Percentiles rank a stretch among this genome's conserved stretches.
Conservation (phyloP, 2,797 vertebrate genomes). For the Coranthus polyacanthus region DNA sequence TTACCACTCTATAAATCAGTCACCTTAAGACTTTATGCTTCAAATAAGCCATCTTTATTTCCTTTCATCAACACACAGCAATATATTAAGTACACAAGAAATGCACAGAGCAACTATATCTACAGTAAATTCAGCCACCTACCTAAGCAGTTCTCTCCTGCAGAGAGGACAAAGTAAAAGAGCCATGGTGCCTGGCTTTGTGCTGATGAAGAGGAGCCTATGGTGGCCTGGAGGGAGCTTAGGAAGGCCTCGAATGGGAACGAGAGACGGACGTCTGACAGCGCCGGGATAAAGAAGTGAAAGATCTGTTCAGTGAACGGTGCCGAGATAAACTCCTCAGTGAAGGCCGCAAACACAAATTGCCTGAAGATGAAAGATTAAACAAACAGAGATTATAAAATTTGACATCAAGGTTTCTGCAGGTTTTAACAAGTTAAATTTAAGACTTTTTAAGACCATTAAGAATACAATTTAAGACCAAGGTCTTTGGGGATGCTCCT, state of each 20-base stretch:
- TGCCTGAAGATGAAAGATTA: constrained; percentile 83
- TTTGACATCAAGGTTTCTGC: not conserved
- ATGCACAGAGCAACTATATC: constrained; percentile 11
- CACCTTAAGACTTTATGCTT: not conserved
- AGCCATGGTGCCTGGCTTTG: constrained; percentile 91
- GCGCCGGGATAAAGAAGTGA: constrained; percentile 94
- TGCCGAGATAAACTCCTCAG: constrained; percentile 93
- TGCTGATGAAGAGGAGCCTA: constrained; percentile 73
- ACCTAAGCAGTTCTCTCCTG: constrained; percentile 93
- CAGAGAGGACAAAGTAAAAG: constrained; percentile 95
- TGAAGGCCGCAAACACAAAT: constrained; percentile 94
- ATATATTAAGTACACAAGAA: not conserved
- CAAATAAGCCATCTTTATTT: constrained; percentile 1
- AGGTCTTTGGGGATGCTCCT: no score
- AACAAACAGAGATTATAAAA: constrained; percentile 14
- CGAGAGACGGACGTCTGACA: constrained; percentile 87
- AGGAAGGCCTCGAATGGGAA: constrained; percentile 97
- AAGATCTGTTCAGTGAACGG: constrained; percentile 97
- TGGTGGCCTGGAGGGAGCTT: constrained; percentile 87
- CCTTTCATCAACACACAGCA: constrained; percentile 5
- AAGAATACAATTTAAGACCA: no score
- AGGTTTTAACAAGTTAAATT: no score
- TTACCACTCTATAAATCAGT: constrained; percentile 29
- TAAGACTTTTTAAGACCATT: no score
- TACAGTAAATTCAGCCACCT: constrained; percentile 32